phyloP scores from a whole-genome alignment of 2,888 invertebrate species.

The Zygaena filipendulae region DNA sequence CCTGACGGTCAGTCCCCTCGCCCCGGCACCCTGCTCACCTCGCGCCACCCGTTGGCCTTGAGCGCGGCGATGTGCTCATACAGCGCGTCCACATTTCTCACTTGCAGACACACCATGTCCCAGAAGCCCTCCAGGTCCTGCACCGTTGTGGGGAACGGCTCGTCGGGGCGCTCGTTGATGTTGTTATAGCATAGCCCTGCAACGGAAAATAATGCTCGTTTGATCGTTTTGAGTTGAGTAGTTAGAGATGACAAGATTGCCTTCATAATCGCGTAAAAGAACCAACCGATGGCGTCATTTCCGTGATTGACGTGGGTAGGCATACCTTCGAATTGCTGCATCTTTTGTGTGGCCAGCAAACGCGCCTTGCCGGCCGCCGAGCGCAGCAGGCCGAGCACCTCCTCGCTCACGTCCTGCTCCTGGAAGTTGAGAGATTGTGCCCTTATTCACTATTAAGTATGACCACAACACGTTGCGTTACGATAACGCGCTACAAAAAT shows the following conservation, averaged over 20 bases:
- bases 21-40: too few species aligned
- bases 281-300: too few species aligned
- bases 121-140: slow-evolving; percentile 96
- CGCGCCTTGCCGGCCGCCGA: slow-evolving; percentile 93
- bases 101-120: slow-evolving; percentile 97
- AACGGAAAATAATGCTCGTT: slow-evolving; percentile 14
- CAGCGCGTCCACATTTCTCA: slow-evolving; percentile 83
- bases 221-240: background rate
- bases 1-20: too few species aligned
- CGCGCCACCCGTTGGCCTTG: slow-evolving; percentile 76
- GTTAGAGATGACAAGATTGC: background rate
- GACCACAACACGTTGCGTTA: too few species aligned
- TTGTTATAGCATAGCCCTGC: slow-evolving; percentile 75
- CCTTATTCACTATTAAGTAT: too few species aligned
- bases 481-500: too few species aligned
- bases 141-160: slow-evolving; percentile 88
- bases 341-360: slow-evolving; percentile 89
- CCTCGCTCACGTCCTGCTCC: slow-evolving; percentile 73
- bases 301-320: too few species aligned
- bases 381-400: slow-evolving; percentile 84
- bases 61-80: slow-evolving; percentile 76
- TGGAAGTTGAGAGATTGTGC: too few species aligned
- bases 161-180: slow-evolving; percentile 75
- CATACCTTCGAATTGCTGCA: slow-evolving; percentile 92
- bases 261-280: too few species aligned